Conservation (phyloP, 2,113 vertebrate species). For the Rhagologus leucostigma region DNA sequence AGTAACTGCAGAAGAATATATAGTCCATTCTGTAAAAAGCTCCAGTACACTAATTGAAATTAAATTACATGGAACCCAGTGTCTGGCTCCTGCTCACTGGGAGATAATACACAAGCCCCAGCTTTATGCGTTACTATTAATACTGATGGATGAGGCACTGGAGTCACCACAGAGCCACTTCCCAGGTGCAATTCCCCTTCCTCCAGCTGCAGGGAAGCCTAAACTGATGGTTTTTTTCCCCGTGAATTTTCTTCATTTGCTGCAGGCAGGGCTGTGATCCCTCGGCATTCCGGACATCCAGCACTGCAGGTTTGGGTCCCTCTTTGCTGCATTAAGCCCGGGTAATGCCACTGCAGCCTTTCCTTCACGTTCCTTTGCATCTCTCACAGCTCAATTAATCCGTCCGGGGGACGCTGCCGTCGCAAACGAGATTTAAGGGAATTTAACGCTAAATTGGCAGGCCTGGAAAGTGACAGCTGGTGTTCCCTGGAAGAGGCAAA, state of each 20-base stretch:
- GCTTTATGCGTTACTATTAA: constrained; percentile 27
- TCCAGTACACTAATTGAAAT: constrained; percentile 67
- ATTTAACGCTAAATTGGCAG: neutral
- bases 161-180: neutral
- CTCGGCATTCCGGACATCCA: neutral
- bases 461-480: neutral
- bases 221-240: neutral
- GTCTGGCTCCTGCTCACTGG: constrained; percentile 39
- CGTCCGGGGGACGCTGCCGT: neutral
- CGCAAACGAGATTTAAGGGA: neutral
- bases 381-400: neutral
- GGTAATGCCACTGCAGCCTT: neutral
- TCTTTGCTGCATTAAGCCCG: neutral
- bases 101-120: constrained; percentile 31
- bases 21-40: constrained; percentile 41
- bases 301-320: neutral
- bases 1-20: constrained; percentile 43
- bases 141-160: neutral
- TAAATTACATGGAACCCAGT: constrained; percentile 56
- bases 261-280: neutral
- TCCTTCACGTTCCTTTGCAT: neutral
- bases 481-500: neutral
- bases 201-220: neutral
- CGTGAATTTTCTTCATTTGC: neutral
- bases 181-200: constrained; percentile 21